phyloP scores from a whole-genome alignment of 2,888 invertebrate species.

The Alentia gelatinosa region DNA sequence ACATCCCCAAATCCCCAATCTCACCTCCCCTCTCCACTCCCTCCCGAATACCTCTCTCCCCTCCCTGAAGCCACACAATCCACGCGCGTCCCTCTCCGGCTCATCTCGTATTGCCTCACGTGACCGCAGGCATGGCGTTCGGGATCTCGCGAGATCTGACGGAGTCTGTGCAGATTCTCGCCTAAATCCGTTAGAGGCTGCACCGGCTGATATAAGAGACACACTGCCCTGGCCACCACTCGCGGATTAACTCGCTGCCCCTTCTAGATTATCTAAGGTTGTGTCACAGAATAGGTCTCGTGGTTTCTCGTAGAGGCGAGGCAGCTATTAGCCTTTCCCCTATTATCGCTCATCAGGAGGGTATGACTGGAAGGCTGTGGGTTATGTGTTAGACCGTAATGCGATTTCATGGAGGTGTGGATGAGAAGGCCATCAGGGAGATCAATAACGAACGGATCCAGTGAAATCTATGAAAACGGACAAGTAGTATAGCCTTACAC shows the following conservation, averaged over 20 bases:
- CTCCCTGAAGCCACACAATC: not conserved
- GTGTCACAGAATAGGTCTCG: not conserved
- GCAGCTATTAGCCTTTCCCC: not conserved
- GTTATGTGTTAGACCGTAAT: conserved; percentile 11
- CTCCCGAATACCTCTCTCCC: not conserved
- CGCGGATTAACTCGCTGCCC: not conserved
- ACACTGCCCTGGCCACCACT: not conserved
- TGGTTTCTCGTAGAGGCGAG: not conserved
- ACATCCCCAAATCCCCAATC: not conserved
- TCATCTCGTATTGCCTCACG: conserved; percentile 11
- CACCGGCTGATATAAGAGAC: not conserved
- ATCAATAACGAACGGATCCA: not conserved
- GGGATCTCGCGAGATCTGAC: not conserved
- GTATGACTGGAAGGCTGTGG: not conserved
- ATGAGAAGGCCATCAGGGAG: not conserved
- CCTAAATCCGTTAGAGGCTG: not conserved
- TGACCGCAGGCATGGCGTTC: not conserved
- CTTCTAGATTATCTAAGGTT: not conserved
- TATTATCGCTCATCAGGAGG: not conserved
- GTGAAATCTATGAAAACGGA: no score
- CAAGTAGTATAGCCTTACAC: no score
- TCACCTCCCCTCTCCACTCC: not conserved
- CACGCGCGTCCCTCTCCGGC: not conserved
- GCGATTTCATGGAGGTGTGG: not conserved
- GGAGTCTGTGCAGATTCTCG: not conserved